Evolutionary conservation across 1,140 invertebrate genomes (phyloP), one percentile per base, ranked within the genome.

Genomic region (Hesperophylax magnus): DNA sequence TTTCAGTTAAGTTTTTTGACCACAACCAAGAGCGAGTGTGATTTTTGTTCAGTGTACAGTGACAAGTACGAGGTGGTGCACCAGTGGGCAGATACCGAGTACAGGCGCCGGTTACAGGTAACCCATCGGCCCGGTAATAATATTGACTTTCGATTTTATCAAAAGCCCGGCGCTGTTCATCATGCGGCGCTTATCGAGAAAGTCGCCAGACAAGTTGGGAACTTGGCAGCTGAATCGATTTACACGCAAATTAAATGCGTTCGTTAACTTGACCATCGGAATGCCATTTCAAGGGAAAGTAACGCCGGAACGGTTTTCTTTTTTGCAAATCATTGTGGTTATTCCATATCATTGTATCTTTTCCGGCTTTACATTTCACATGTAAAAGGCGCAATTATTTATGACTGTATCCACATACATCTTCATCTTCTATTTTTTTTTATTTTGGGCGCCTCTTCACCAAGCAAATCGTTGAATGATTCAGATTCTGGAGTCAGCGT

Each of bases 81-180:
- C 6, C 39, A 47, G 39, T 14, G 39, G 39, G n/a, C 56, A n/a
- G 56, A n/a, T 58, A 58, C 56, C n/a, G 2, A 20, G 1, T 61
- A 22, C 58, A 5, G 61, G 61, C 61, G 15, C 61, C 24, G 24
- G 61, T 0, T 17, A 27, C 63, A 65, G 61, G 61, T 9, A 65
- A 65, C 67, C 53, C 34, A 52, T 52, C 22, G 18, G 24, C 17
- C 65, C 17, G n/a, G 67, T 71, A 47, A 71, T 71, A 71, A 53
- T 39, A 39, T 39, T 71, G 18, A 71, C 67, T 71, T 71, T 71
- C 67, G 67, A 71, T 71, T 71, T 71, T 71, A 71, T 71, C 67
- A 52, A 71, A 71, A 47, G 39, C 67, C 67, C n/a, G 15, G 34
- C 67, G 63, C 24, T 27, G 24, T 67, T 31, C 17, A 67, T 67